Conservation (phyloP, 1,140 invertebrate species). For the Listronotus bonariensis region DNA sequence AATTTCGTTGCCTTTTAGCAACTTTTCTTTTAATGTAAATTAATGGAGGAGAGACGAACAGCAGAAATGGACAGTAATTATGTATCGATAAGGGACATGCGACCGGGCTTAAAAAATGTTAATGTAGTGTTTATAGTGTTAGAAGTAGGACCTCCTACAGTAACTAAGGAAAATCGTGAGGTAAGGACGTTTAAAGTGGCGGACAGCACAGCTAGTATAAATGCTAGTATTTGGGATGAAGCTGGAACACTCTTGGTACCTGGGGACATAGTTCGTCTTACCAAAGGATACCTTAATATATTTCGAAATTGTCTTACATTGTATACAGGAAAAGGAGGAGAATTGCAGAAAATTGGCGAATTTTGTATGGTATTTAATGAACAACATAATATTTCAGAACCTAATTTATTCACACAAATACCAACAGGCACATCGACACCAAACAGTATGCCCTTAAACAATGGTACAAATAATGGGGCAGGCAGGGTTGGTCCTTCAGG, state of each 20-base stretch:
- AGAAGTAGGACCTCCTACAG: slow-evolving; percentile 85
- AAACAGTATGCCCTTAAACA: slow-evolving; percentile 52
- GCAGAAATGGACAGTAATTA: slow-evolving; percentile 60
- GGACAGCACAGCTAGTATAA: slow-evolving; percentile 88
- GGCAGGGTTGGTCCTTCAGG: slow-evolving; percentile 47
- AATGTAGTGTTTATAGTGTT: slow-evolving; percentile 91
- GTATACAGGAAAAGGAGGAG: slow-evolving; percentile 89
- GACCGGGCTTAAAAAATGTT: slow-evolving; percentile 88
- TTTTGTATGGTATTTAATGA: slow-evolving; percentile 91
- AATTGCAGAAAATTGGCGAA: slow-evolving; percentile 82
- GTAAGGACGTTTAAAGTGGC: slow-evolving; percentile 93
- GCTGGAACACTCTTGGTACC: slow-evolving; percentile 82
- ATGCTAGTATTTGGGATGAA: slow-evolving; percentile 96
- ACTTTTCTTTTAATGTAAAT: too few species aligned
- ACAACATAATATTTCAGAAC: slow-evolving; percentile 88
- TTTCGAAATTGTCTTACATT: slow-evolving; percentile 91
- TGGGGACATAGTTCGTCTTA: slow-evolving; percentile 90
- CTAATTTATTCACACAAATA: slow-evolving; percentile 66
- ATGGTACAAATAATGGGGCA: slow-evolving; percentile 55
- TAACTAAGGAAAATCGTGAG: slow-evolving; percentile 93
- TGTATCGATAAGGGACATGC: slow-evolving; percentile 79
- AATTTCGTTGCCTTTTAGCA: too few species aligned
- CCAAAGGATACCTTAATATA: slow-evolving; percentile 86
- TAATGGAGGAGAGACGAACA: too few species aligned
- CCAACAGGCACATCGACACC: slow-evolving; percentile 53